phyloP scores from a whole-genome alignment of 2,113 vertebrate species.

The Cnemophilus loriae region DNA sequence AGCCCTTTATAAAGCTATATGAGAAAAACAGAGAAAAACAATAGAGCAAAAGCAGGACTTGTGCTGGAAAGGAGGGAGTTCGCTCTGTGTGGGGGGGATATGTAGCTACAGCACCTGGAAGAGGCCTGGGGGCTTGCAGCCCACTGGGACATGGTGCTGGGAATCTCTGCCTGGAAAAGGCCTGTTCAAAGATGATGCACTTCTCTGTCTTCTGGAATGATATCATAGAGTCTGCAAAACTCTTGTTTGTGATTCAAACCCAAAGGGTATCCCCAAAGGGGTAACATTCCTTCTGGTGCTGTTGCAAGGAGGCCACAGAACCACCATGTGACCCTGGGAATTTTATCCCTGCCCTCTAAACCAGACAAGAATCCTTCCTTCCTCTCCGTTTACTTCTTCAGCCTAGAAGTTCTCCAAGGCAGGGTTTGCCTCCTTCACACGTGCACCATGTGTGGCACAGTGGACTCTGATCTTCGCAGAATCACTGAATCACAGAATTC shows the following conservation, averaged over 20 bases:
- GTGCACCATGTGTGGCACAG: neutral
- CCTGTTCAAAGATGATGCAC: neutral
- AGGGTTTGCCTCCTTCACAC: neutral
- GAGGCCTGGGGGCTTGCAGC: neutral
- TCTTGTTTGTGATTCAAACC: neutral
- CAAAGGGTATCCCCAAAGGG: neutral
- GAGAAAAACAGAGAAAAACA: neutral
- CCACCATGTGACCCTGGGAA: neutral
- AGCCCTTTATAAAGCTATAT: neutral
- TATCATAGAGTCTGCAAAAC: neutral
- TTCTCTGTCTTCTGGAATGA: neutral
- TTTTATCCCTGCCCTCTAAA: neutral
- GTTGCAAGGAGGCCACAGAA: neutral
- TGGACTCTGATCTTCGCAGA: neutral
- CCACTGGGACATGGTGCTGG: neutral
- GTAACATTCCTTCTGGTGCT: neutral
- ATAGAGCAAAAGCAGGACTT: neutral
- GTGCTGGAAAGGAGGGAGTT: neutral
- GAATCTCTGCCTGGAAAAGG: neutral
- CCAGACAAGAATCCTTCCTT: neutral
- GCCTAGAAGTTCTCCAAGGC: neutral
- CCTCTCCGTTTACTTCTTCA: neutral
- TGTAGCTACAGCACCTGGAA: rapidly evolving
- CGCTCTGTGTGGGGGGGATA: neutral
- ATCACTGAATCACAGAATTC: neutral